Base-by-base conservation (phyloP, 2,888 invertebrate genomes). In the Aplocera efformata region DNA sequence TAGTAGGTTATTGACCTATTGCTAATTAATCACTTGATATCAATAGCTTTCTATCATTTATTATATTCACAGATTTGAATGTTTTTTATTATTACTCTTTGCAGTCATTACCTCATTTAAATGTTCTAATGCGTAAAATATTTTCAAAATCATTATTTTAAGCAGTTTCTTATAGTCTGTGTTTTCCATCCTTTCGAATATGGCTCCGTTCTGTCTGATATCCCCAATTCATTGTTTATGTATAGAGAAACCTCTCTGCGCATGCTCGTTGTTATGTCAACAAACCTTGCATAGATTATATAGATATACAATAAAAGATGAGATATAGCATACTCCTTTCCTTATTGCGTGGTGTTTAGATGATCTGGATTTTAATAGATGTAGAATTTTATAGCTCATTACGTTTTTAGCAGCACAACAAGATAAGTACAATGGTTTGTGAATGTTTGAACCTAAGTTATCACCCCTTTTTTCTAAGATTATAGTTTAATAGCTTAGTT, bases 201-300 rank as follows among this genome's bases (percentile, higher is more conserved):
- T 37, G 34, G 37, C 36, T 41, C 23, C 20, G 25, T 30, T 27
- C 41, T 22, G 37, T 54, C 53, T 57, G 55, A 56, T 66, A 67
- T 70, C 48, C 70, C 67, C 62, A 71, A 67, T 65, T 72, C 78
- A 80, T 84, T 84, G 79, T 83, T 80, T 81, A 81, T 81, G 73
- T 69, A 80, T 77, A 72, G 61, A 57, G 60, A 63, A 48, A 42
- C 53, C 50, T 65, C 50, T 34, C 41, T 79, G 83, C 85, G 86
- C 86, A 86, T 85, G 84, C 74, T 59, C 79, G 63, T 71, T 60
- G 58, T 67, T 72, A 79, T 83, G 85, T 82, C 83, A 85, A 85
- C 86, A 79, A 76, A 56, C 58, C 68, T 56, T 56, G 58, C 60
- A 54, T 44, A 48, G 57, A 52, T 48, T n/a, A n/a, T 2, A 17